Conservation (phyloP, 2,113 vertebrate species). For the Megaleporinus macrocephalus region DNA sequence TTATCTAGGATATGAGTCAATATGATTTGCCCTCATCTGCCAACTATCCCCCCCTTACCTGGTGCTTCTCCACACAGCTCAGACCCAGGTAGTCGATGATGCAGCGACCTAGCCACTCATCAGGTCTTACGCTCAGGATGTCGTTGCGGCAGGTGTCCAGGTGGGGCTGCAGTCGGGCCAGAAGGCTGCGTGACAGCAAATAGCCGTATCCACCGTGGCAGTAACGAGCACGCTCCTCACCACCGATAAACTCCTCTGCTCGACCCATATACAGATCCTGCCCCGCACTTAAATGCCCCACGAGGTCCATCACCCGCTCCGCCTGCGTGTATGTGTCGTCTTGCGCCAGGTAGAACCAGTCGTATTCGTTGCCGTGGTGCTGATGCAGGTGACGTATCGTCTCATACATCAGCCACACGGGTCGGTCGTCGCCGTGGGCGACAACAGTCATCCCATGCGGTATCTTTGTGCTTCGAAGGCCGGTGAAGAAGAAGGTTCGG, state of each 20-base stretch:
- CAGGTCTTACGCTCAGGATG: constrained; percentile 92
- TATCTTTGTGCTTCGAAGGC: constrained; percentile 86
- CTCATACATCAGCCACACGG: constrained; percentile 98
- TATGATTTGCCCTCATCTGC: background rate
- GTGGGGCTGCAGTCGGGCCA: constrained; percentile 86
- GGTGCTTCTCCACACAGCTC: constrained; percentile 87
- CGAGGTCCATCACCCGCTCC: constrained; percentile 84
- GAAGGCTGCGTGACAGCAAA: constrained; percentile 89
- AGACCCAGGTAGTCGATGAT: constrained; percentile 93
- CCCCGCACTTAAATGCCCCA: constrained; percentile 88
- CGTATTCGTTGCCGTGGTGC: constrained; percentile 89
- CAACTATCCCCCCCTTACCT: constrained; percentile 75
- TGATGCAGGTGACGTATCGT: constrained; percentile 89
- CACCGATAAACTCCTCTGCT: constrained; percentile 92
- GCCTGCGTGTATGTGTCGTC: constrained; percentile 94
- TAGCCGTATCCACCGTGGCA: constrained; percentile 96
- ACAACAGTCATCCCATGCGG: constrained; percentile 93
- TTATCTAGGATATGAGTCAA: no score
- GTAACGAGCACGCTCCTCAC: constrained; percentile 89
- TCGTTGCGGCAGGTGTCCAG: constrained; percentile 93
- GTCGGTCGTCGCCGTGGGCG: constrained; percentile 90
- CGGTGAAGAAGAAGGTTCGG: constrained; percentile 90
- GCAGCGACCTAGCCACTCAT: constrained; percentile 98
- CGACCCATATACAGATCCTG: constrained; percentile 92
- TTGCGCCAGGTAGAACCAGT: constrained; percentile 96